A percentile compares a stretch with the other conserved stretches of the same genome.
Conservation (phyloP, 2,797 vertebrate species). For the Rhinogobio ventralis region DNA sequence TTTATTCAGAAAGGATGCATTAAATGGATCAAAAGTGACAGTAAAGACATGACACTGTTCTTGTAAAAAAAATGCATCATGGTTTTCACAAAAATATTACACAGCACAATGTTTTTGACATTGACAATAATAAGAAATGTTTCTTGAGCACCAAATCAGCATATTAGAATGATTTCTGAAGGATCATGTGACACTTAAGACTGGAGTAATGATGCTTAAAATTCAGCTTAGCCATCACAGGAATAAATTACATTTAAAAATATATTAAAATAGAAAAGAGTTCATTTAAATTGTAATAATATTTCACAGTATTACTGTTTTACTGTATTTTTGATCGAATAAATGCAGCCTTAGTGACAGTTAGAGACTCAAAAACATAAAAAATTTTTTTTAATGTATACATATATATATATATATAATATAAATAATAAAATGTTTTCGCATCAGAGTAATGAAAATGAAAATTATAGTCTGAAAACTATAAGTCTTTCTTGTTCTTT, state of each 20-base stretch:
- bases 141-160: background rate
- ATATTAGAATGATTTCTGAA: background rate
- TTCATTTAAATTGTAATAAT: background rate
- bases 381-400: too few species aligned
- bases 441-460: background rate
- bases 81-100: too few species aligned
- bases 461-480: background rate
- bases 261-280: background rate
- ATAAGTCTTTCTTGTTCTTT: background rate
- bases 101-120: background rate
- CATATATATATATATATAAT: too few species aligned
- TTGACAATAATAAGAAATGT: background rate
- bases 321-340: background rate
- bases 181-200: background rate
- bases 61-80: too few species aligned
- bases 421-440: background rate
- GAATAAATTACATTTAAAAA: background rate
- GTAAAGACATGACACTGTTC: background rate
- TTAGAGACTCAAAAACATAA: background rate
- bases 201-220: background rate
- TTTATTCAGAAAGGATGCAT: too few species aligned
- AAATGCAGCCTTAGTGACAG: background rate
- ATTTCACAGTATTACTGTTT: background rate
- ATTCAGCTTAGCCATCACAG: background rate
- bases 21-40: background rate